phyloP scores from a whole-genome alignment of 2,888 invertebrate genomes.

The Leucania comma region DNA sequence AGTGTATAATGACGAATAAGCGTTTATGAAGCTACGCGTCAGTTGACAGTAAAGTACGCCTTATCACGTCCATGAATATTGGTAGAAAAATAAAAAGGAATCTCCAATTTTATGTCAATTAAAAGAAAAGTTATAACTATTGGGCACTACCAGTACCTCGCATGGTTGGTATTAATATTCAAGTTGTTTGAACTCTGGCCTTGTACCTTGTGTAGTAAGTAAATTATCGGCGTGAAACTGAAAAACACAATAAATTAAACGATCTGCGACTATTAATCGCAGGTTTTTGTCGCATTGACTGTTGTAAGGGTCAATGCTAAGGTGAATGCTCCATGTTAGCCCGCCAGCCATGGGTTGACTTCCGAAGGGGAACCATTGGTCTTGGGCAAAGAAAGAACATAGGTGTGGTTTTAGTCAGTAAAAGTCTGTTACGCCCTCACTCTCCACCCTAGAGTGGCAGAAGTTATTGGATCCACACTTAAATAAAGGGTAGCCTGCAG shows the following conservation, averaged over 20 bases:
- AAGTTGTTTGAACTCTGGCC: slow-evolving; percentile 40
- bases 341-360: too few species aligned
- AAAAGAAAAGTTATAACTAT: not conserved
- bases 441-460: too few species aligned
- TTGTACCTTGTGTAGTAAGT: slow-evolving; percentile 2
- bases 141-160: not conserved
- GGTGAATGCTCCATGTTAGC: too few species aligned
- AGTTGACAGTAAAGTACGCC: too few species aligned
- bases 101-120: not conserved
- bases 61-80: not conserved
- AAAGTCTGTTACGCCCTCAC: too few species aligned
- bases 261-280: slow-evolving; percentile 42
- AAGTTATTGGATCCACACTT: too few species aligned
- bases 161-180: not conserved
- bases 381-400: too few species aligned
- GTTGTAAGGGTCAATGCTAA: slow-evolving; percentile 67
- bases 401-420: too few species aligned
- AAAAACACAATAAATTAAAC: slow-evolving; percentile 25
- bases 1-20: too few species aligned
- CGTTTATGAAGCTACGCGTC: too few species aligned
- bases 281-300: slow-evolving; percentile 44
- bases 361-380: too few species aligned
- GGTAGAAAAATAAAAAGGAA: not conserved
- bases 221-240: slow-evolving; percentile 10
- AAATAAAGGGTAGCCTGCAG: too few species aligned